phyloP scores from a whole-genome alignment of 2,797 vertebrate genomes.

The Poecilia gillii region DNA sequence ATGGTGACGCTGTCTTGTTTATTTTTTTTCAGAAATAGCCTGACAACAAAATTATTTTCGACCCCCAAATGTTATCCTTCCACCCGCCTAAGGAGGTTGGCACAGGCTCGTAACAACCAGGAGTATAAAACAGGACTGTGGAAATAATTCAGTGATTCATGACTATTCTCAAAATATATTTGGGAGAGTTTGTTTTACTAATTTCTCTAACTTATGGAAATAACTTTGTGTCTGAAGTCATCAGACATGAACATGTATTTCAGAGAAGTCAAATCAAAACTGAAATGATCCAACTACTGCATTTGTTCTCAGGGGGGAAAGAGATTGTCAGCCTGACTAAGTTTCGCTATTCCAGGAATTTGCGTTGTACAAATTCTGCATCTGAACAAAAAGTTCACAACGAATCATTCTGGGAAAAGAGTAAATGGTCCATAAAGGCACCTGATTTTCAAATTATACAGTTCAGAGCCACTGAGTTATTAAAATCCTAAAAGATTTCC shows the following conservation, averaged over 20 bases:
- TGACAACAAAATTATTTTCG: not conserved
- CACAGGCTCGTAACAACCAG: not conserved
- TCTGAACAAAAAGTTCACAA: conserved; percentile 3
- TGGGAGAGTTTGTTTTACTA: not conserved
- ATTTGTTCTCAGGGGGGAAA: not conserved
- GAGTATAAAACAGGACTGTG: not conserved
- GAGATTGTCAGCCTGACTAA: not conserved
- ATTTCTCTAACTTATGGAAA: not conserved
- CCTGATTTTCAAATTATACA: conserved; percentile 9
- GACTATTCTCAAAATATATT: not conserved
- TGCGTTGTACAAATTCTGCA: not conserved
- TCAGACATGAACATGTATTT: not conserved
- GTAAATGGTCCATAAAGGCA: not conserved
- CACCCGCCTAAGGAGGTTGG: not conserved
- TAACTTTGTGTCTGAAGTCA: not conserved
- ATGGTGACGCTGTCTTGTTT: not conserved
- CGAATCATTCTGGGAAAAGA: conserved; percentile 7
- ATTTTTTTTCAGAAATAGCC: not conserved
- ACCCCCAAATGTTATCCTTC: not conserved
- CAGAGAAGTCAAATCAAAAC: not conserved
- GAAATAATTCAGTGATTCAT: not conserved
- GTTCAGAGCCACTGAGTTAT: conserved; percentile 4
- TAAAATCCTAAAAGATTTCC: conserved; percentile 6
- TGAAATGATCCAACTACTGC: not conserved
- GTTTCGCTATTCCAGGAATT: not conserved